phyloP scores from a whole-genome alignment of 2,113 vertebrate species.

The Mormoops blainvillei region DNA sequence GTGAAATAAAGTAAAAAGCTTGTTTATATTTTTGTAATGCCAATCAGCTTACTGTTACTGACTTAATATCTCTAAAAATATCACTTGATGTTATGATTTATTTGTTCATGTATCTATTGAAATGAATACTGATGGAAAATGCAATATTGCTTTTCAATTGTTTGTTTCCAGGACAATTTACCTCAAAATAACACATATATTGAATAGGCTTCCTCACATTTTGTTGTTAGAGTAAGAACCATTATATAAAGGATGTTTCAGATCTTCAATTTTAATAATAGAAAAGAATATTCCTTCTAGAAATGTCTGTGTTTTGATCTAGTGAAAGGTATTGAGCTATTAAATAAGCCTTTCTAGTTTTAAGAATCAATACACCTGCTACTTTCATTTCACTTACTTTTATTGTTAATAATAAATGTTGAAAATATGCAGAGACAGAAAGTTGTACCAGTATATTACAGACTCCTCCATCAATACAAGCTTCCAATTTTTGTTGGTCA shows the following conservation, averaged over 20 bases:
- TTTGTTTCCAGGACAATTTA: neutral
- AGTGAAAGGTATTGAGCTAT: conserved; percentile 51
- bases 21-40: neutral
- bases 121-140: neutral
- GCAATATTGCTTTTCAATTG: neutral
- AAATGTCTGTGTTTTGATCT: conserved; percentile 61
- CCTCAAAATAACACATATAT: neutral
- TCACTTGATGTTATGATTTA: neutral
- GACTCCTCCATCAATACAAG: conserved; percentile 35
- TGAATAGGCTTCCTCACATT: neutral
- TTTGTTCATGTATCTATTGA: neutral
- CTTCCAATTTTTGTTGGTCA: neutral
- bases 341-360: conserved; percentile 66
- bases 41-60: neutral
- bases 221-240: neutral
- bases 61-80: neutral
- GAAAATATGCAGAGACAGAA: conserved; percentile 61
- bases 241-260: neutral
- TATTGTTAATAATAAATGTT: conserved; percentile 74
- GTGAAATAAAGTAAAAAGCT: neutral
- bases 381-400: conserved; percentile 71
- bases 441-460: conserved; percentile 53
- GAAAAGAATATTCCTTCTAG: conserved; percentile 47
- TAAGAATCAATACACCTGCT: conserved; percentile 65
- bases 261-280: conserved; percentile 44